Evolutionary conservation across 2,113 vertebrate genomes (phyloP).

Genomic region (Cynocephalus volans): DNA sequence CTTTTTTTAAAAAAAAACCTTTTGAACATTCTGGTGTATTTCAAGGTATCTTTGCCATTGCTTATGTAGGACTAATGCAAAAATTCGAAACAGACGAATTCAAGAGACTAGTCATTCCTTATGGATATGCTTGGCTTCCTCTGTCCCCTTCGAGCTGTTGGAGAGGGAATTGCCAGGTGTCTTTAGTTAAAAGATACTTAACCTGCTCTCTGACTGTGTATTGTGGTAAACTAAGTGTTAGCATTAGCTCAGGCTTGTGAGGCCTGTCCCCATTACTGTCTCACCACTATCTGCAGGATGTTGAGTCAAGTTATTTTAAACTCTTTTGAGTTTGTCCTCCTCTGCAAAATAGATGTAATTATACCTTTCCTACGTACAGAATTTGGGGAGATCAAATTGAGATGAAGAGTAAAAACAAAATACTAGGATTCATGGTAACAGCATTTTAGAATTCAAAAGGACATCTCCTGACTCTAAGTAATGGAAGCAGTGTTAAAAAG

Average conservation of each 20-base stretch:
- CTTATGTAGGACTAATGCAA: slow-evolving; percentile 14
- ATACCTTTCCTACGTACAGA: not conserved
- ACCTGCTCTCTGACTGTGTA: not conserved
- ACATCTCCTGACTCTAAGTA: not conserved
- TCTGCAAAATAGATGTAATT: not conserved
- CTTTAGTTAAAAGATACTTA: slow-evolving; percentile 1
- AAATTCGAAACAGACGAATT: slow-evolving; percentile 1
- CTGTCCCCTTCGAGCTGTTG: not conserved
- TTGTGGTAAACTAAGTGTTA: not conserved
- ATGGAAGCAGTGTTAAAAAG: not conserved
- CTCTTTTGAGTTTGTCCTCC: slow-evolving; percentile 39
- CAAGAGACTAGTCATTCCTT: not conserved
- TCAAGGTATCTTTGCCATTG: not conserved
- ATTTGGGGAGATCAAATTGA: slow-evolving; percentile 21
- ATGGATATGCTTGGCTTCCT: not conserved
- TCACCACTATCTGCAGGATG: not conserved
- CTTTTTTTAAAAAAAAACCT: not conserved
- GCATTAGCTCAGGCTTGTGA: not conserved
- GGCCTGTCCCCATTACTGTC: not conserved
- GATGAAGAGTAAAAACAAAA: not conserved
- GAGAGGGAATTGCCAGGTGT: not conserved
- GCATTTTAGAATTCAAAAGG: not conserved
- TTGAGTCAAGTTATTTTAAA: not conserved
- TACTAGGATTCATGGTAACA: not conserved
- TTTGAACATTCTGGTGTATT: slow-evolving; percentile 22